Evolutionary conservation across 2,797 vertebrate genomes (phyloP).

Genomic region (Acanthis flammea): DNA sequence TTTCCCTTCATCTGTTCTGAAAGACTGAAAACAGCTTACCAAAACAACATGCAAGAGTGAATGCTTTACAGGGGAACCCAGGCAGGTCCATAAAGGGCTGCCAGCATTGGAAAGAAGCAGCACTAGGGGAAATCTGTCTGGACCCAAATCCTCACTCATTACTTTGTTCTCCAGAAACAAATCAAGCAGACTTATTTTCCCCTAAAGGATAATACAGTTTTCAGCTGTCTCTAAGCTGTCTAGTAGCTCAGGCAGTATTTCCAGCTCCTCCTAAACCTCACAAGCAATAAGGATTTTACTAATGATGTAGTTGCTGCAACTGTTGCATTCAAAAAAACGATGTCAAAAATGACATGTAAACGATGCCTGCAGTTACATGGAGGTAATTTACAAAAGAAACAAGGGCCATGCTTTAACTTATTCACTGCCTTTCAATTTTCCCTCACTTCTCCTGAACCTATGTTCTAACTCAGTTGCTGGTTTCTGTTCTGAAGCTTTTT

Average conservation of each 20-base stretch:
- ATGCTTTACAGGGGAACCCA: background rate
- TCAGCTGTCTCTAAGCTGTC: background rate
- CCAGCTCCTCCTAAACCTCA: background rate
- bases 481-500: background rate
- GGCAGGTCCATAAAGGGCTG: fast-evolving
- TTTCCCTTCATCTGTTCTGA: background rate
- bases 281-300: background rate
- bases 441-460: background rate
- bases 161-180: background rate
- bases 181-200: background rate
- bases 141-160: background rate
- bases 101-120: background rate
- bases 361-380: background rate
- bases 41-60: background rate
- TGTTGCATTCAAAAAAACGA: background rate
- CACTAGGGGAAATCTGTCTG: background rate
- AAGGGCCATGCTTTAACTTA: background rate
- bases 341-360: background rate
- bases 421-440: background rate
- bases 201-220: background rate
- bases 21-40: background rate
- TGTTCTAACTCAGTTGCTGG: background rate
- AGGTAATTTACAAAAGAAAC: background rate
- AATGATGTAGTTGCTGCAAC: background rate
- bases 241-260: background rate